Conservation (phyloP, 2,797 vertebrate genomes). For the Betta splendens region DNA sequence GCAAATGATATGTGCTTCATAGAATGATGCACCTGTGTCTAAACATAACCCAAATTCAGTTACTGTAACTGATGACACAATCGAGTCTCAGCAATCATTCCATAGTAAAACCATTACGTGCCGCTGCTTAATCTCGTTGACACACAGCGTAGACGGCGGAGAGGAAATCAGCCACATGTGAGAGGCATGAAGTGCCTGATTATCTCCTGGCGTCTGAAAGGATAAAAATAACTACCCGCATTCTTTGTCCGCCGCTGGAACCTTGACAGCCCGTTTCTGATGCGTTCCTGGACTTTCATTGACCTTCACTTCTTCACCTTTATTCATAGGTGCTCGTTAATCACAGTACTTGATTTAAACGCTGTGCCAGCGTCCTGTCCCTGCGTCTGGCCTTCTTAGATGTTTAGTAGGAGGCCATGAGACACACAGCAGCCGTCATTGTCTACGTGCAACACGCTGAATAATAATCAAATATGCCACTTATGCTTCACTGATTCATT, state of each 20-base stretch:
- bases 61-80: conserved; percentile 45
- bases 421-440: conserved; percentile 87
- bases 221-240: conserved; percentile 34
- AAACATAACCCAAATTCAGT: conserved; percentile 12
- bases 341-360: conserved; percentile 21
- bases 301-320: conserved; percentile 8
- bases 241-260: conserved; percentile 18
- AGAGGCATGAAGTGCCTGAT: conserved; percentile 55
- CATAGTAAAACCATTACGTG: conserved; percentile 54
- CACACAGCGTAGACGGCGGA: conserved; percentile 43
- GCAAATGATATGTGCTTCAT: neutral
- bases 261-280: conserved; percentile 19
- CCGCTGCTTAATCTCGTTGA: conserved; percentile 54
- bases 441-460: conserved; percentile 87
- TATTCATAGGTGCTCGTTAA: conserved; percentile 12
- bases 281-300: conserved; percentile 11
- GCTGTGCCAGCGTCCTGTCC: conserved; percentile 28
- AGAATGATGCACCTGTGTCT: neutral
- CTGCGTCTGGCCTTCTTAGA: conserved; percentile 35
- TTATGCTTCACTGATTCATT: conserved; percentile 91
- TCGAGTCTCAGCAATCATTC: conserved; percentile 36
- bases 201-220: conserved; percentile 32
- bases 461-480: conserved; percentile 93
- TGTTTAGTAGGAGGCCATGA: conserved; percentile 74
- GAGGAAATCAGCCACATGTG: conserved; percentile 60